phyloP scores from a whole-genome alignment of 2,797 vertebrate genomes.

The Sebastes melanostomus region DNA sequence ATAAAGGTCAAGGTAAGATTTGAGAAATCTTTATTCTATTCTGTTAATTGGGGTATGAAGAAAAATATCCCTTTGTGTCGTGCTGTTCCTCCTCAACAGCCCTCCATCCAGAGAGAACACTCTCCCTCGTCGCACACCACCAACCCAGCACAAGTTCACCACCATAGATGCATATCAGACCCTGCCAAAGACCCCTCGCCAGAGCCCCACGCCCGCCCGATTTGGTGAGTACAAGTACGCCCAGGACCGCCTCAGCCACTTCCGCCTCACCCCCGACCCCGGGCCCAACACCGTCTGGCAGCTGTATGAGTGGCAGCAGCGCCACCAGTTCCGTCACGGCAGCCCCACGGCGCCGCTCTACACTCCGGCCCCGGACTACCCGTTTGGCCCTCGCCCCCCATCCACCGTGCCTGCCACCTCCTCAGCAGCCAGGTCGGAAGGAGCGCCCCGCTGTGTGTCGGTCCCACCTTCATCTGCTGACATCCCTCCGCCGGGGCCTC shows the following conservation, averaged over 20 bases:
- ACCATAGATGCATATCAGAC: conserved; percentile 87
- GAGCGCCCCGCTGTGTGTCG: conserved; percentile 89
- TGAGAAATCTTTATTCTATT: neutral
- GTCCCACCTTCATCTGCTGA: conserved; percentile 91
- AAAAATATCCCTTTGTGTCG: neutral
- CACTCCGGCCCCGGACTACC: conserved; percentile 85
- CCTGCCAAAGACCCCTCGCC: conserved; percentile 87
- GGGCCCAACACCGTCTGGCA: conserved; percentile 91
- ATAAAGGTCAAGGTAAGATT: neutral
- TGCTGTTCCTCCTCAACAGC: conserved; percentile 40
- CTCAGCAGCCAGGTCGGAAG: conserved; percentile 81
- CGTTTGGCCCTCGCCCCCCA: conserved; percentile 85
- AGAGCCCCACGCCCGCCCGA: conserved; percentile 82
- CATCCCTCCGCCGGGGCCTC: conserved; percentile 84
- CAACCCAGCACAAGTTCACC: conserved; percentile 80
- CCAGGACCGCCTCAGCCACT: conserved; percentile 93
- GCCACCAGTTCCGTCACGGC: conserved; percentile 93
- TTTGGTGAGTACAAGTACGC: conserved; percentile 95
- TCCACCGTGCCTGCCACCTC: conserved; percentile 86
- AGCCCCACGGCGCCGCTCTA: conserved; percentile 92
- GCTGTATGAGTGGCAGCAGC: conserved; percentile 96
- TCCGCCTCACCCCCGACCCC: conserved; percentile 88
- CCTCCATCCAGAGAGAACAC: conserved; percentile 83
- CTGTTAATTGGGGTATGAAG: neutral
- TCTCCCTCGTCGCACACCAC: conserved; percentile 85